A percentile compares a stretch with the other conserved stretches of the same genome.
Conservation (phyloP, 23 tunicate genomes). For the Pegea sp. region DNA sequence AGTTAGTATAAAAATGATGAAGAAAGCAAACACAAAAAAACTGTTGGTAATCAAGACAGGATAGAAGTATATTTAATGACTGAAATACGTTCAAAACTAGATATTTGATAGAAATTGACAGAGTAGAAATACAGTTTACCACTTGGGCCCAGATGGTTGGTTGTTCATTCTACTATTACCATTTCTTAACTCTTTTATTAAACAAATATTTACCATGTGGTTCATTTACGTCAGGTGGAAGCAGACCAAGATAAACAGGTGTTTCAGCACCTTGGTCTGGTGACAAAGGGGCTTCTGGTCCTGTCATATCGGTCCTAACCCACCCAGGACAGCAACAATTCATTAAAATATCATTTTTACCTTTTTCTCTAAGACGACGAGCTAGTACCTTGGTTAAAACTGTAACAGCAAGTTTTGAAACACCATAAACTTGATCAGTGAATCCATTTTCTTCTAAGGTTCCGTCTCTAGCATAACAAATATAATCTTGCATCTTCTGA, state of each 20-base stretch:
- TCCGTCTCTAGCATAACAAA: conserved; percentile 12
- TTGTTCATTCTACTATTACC: too few relatives aligned
- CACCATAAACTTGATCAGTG: conserved; percentile 16
- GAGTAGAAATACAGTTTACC: too few relatives aligned
- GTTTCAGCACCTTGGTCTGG: conserved; percentile 47
- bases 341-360: conserved; percentile 39
- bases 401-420: conserved; percentile 40
- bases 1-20: too few relatives aligned
- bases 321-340: conserved; percentile 80
- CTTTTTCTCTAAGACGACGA: conserved; percentile 12
- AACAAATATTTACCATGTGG: conserved; percentile 51
- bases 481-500: conserved; percentile 29
- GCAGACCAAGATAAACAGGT: conserved; percentile 41
- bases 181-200: conserved; percentile 14
- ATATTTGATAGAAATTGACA: too few relatives aligned
- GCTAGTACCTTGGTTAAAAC: conserved; percentile 32
- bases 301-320: conserved; percentile 76
- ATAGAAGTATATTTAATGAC: too few relatives aligned
- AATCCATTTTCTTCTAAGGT: conserved; percentile 13
- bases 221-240: conserved; percentile 26
- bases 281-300: conserved; percentile 28
- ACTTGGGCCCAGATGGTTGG: too few relatives aligned
- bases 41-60: too few relatives aligned
- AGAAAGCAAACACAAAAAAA: too few relatives aligned
- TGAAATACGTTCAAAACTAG: too few relatives aligned